Percentiles rank a stretch among this genome's conserved stretches.
These are phyloP conservation scores for Phrynocephalus guinanensis DNA, from an alignment of 2,797 vertebrate genomes.

Conservation along the genomic window DNA sequence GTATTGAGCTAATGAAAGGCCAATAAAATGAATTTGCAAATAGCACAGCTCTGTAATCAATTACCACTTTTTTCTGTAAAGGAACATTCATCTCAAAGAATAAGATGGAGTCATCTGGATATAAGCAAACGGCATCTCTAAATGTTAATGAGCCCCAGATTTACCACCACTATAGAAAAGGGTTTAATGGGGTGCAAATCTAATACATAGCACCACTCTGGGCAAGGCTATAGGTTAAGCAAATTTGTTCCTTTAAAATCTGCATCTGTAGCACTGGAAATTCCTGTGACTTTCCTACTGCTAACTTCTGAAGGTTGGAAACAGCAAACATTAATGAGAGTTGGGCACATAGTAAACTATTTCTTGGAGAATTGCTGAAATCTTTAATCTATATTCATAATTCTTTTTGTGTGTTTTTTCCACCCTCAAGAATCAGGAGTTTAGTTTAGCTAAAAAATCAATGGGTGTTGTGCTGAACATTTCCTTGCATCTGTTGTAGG, in stretches of 20 bases:
- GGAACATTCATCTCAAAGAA: conserved; percentile 74
- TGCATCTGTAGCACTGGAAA: conserved; percentile 62
- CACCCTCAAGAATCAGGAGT: background rate
- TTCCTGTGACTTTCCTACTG: conserved; percentile 33
- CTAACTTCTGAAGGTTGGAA: conserved; percentile 1
- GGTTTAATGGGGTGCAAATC: conserved; percentile 63
- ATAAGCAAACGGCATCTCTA: conserved; percentile 71
- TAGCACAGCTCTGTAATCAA: conserved; percentile 77
- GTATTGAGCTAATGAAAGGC: conserved; percentile 71
- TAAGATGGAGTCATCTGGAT: conserved; percentile 71
- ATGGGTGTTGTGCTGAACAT: background rate
- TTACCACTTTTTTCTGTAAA: conserved; percentile 77
- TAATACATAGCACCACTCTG: conserved; percentile 50
- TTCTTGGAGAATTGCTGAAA: background rate
- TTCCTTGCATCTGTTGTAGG: background rate
- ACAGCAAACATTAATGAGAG: conserved; percentile 32
- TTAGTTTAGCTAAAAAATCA: conserved; percentile 28
- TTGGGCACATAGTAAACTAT: conserved; percentile 20
- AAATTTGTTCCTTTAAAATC: conserved; percentile 64
- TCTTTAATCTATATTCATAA: conserved; percentile 14
- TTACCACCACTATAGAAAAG: conserved; percentile 65
- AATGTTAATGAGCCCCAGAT: conserved; percentile 74
- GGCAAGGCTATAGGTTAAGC: conserved; percentile 70
- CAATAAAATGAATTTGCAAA: conserved; percentile 78
- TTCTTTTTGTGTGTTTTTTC: conserved; percentile 18